A percentile compares a stretch with the other conserved stretches of the same genome.
These are phyloP conservation scores for Odontothrips loti DNA, from an alignment of 2,888 invertebrate genomes.

Conservation along the genomic window DNA sequence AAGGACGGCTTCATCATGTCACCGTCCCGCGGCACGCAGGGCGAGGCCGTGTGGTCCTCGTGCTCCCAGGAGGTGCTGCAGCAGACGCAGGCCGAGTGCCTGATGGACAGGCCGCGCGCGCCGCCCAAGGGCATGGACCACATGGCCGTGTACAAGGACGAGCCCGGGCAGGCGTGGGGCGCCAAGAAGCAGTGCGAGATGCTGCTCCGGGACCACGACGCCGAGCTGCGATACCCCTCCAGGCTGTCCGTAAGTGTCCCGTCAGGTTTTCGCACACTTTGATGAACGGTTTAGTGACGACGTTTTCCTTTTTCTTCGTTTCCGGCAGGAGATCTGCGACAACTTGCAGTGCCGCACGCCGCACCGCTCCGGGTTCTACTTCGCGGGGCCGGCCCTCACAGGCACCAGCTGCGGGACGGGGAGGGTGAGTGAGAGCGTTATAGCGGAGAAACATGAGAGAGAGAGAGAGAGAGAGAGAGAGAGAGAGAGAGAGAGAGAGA, in stretches of 20 bases:
- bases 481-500: no score
- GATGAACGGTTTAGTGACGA: neutral
- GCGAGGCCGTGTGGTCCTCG: slow-evolving; percentile 72
- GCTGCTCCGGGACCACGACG: slow-evolving; percentile 64
- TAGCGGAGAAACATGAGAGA: no score
- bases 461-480: no score
- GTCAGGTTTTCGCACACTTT: neutral
- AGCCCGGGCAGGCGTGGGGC: slow-evolving; percentile 66
- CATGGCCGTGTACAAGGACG: slow-evolving; percentile 54
- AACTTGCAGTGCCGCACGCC: slow-evolving; percentile 69
- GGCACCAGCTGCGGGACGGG: slow-evolving; percentile 67
- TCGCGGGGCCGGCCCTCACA: slow-evolving; percentile 76
- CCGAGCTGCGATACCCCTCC: slow-evolving; percentile 47
- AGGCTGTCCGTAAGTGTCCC: slow-evolving; percentile 35
- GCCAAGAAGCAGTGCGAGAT: slow-evolving; percentile 72
- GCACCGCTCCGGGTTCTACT: slow-evolving; percentile 67
- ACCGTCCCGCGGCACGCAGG: slow-evolving; percentile 69
- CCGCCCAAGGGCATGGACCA: slow-evolving; percentile 56
- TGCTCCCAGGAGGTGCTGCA: slow-evolving; percentile 66
- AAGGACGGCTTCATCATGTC: slow-evolving; percentile 79
- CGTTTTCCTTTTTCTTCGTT: neutral
- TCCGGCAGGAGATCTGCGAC: slow-evolving; percentile 53
- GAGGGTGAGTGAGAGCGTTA: slow-evolving; percentile 54
- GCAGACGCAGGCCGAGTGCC: slow-evolving; percentile 59
- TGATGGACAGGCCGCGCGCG: slow-evolving; percentile 55